Evolutionary conservation across 64 coral and sea anemone genomes (phyloP).

Genomic region (Cladopsammia gracilis): DNA sequence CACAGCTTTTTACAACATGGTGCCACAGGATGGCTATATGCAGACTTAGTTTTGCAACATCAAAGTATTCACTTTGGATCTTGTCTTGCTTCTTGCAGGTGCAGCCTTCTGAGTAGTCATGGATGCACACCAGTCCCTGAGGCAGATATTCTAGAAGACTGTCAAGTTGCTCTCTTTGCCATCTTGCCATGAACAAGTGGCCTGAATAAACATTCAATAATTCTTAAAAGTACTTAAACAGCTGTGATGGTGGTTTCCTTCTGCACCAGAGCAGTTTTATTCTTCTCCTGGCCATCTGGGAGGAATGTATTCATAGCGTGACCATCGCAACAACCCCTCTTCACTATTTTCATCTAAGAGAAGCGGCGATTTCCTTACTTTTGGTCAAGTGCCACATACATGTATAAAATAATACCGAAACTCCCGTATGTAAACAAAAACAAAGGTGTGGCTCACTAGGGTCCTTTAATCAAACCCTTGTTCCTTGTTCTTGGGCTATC

Average conservation of each 20-base stretch:
- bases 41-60: constrained; percentile 34
- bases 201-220: constrained; percentile 4
- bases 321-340: not conserved
- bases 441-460: too few species aligned
- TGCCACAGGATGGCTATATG: constrained; percentile 24
- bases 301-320: constrained; percentile 51
- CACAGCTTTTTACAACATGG: not conserved
- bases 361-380: constrained; percentile 30
- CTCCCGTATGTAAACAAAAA: too few species aligned
- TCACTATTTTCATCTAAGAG: constrained; percentile 18
- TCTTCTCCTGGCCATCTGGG: constrained; percentile 68
- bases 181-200: constrained; percentile 38
- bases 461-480: too few species aligned
- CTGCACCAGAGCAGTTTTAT: constrained; percentile 35
- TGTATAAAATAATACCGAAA: too few species aligned
- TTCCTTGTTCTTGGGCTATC: too few species aligned
- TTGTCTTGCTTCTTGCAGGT: constrained; percentile 50
- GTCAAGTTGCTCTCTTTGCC: constrained; percentile 58
- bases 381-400: constrained; percentile 59
- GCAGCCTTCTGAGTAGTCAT: constrained; percentile 65
- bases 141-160: constrained; percentile 27
- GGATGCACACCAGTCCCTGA: not conserved
- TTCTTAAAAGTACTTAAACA: constrained; percentile 39
- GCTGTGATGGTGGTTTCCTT: constrained; percentile 58
- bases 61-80: constrained; percentile 42